Evolutionary conservation across 2,797 vertebrate genomes (phyloP).

Genomic region (Graptemys geographica): DNA sequence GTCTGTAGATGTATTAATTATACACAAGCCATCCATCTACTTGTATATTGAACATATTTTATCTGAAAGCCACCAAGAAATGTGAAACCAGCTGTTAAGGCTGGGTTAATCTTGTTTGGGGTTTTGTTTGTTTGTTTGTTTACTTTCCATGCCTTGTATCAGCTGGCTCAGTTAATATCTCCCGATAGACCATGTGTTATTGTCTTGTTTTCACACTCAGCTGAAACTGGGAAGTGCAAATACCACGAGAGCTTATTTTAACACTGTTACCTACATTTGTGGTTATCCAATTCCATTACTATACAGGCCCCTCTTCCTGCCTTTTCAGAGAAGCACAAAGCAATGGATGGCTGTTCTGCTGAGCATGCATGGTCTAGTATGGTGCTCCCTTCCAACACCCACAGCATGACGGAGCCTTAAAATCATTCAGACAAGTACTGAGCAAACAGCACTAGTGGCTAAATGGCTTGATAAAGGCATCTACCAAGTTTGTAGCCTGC

Average conservation of each 20-base stretch:
- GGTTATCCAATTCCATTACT: background rate
- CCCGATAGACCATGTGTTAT: background rate
- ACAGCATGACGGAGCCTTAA: background rate
- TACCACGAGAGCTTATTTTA: background rate
- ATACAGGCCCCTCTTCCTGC: too few species aligned
- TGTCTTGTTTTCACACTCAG: background rate
- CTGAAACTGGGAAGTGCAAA: background rate
- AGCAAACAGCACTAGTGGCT: background rate
- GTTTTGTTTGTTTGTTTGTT: background rate
- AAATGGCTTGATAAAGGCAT: background rate
- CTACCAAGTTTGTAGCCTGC: background rate
- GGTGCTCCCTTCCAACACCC: too few species aligned
- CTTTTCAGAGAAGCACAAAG: background rate
- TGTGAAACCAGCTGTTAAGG: background rate
- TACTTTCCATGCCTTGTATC: rapidly evolving
- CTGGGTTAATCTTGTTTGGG: background rate
- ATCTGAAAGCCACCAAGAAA: background rate
- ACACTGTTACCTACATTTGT: background rate
- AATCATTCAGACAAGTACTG: background rate
- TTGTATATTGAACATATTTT: background rate
- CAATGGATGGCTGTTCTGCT: background rate
- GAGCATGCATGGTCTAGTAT: background rate
- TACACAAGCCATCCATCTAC: too few species aligned
- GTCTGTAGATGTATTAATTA: background rate
- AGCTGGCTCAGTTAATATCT: background rate